Percentiles rank a stretch among this genome's conserved stretches.
These are phyloP conservation scores for Noturus placidus DNA, from an alignment of 2,113 vertebrate species.

Conservation along the genomic window DNA sequence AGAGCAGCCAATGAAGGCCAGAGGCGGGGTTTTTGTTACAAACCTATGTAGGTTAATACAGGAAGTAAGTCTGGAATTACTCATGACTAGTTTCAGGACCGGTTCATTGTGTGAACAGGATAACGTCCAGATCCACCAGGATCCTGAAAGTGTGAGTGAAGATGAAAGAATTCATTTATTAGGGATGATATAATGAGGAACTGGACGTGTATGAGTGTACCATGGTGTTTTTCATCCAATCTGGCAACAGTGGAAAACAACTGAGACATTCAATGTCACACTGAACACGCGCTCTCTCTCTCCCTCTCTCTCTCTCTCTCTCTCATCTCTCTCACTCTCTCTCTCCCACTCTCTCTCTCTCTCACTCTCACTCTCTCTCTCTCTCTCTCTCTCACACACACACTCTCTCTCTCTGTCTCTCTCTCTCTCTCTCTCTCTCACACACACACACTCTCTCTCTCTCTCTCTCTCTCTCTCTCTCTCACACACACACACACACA, in stretches of 20 bases:
- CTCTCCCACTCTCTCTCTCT: slow-evolving; percentile 3
- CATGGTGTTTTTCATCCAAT: not conserved
- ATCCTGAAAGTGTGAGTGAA: not conserved
- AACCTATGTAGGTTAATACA: too few relatives aligned
- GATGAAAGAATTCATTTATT: too few relatives aligned
- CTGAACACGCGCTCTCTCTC: slow-evolving; percentile 25
- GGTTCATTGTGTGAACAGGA: not conserved
- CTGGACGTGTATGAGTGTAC: not conserved
- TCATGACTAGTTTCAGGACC: too few relatives aligned
- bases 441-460: too few relatives aligned
- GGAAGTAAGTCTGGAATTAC: too few relatives aligned
- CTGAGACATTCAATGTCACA: slow-evolving; percentile 5
- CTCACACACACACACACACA: too few relatives aligned
- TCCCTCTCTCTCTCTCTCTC: not conserved
- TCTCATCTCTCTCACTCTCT: not conserved
- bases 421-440: slow-evolving; percentile 10
- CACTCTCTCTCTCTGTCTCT: too few relatives aligned
- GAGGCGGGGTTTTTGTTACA: too few relatives aligned
- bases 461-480: not conserved
- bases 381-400: slow-evolving; percentile 3
- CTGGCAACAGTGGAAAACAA: not conserved
- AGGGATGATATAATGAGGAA: not conserved
- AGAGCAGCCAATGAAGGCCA: too few relatives aligned
- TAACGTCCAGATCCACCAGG: not conserved
- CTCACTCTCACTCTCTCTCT: slow-evolving; percentile 1